Evolutionary conservation across 1,140 invertebrate species (phyloP).

Genomic region (Drosophila elegans): DNA sequence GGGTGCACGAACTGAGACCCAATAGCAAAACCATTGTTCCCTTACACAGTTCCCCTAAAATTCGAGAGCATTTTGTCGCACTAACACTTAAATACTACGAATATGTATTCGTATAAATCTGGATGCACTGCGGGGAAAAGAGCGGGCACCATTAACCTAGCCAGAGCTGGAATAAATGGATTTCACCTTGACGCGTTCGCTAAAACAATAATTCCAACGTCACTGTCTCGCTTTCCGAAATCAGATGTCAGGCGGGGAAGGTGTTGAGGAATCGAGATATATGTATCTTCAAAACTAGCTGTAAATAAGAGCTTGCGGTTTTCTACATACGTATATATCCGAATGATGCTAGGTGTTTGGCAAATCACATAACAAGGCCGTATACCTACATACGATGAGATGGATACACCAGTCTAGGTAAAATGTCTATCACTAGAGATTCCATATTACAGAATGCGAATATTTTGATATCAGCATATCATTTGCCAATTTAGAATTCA

Average conservation of each 20-base stretch:
- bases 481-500: too few species aligned
- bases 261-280: not conserved
- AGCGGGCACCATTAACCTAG: constrained; percentile 71
- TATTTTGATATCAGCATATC: too few species aligned
- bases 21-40: constrained; percentile 40
- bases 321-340: constrained; percentile 24
- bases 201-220: constrained; percentile 69
- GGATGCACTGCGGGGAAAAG: constrained; percentile 33
- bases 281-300: constrained; percentile 13
- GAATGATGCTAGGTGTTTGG: constrained; percentile 33
- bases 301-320: constrained; percentile 61
- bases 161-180: constrained; percentile 71
- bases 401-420: not conserved
- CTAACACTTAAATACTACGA: constrained; percentile 6
- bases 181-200: constrained; percentile 74
- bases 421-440: too few species aligned
- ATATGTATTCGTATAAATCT: constrained; percentile 4
- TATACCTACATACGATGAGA: constrained; percentile 36
- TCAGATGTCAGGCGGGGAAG: constrained; percentile 10
- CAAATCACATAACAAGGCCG: constrained; percentile 33
- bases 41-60: constrained; percentile 13
- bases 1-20: constrained; percentile 1
- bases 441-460: too few species aligned
- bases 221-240: constrained; percentile 68
- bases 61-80: constrained; percentile 34